Evolutionary conservation across 2,888 invertebrate species (phyloP), one percentile per base, ranked within the genome.

Genomic region (Agrotis clavis): DNA sequence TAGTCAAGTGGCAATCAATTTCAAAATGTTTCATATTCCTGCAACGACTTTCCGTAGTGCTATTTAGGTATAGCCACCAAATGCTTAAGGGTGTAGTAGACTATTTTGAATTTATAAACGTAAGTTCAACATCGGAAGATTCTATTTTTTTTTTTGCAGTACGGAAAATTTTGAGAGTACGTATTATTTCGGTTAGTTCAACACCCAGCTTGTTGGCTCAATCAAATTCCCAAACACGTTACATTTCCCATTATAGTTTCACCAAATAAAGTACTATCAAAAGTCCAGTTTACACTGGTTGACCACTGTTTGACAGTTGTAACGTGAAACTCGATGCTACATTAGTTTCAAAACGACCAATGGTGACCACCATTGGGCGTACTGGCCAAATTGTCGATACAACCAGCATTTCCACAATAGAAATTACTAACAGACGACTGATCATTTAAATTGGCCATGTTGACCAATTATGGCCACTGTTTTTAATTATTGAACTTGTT

Each of bases 401-500:
- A 67, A 61, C 63, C 48, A 63, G 57, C 56, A 73, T 78, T 67
- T 66, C 53, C 66, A 61, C 72, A 57, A 66, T 21, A 48, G 79
- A 72, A 65, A 67, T 77, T 35, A 82, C 59, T 77, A 59, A 51
- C 53, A 68, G 56, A 64, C 19, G n/a, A 62, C n/a, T 47, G 72
- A 57, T 57, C 48, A 35, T 48, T 19, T 41, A 47, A 41, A 69
- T 50, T 80, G 45, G 41, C 9, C 30, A 56, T 59, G 4, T 41
- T 61, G 60, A 48, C 25, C 77, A 76, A 53, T 69, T 71, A 70
- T 60, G 51, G 47, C n/a, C 25, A 30, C 30, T 69, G 16, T 77
- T 77, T 74, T 77, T 50, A 61, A 69, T 77, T 77, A 47, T 51
- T 62, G 56, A 7, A n/a, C n/a, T n/a, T n/a, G n/a, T n/a, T n/a